Evolutionary conservation across 2,797 vertebrate genomes (phyloP).

Genomic region (Micrastur ruficollis): DNA sequence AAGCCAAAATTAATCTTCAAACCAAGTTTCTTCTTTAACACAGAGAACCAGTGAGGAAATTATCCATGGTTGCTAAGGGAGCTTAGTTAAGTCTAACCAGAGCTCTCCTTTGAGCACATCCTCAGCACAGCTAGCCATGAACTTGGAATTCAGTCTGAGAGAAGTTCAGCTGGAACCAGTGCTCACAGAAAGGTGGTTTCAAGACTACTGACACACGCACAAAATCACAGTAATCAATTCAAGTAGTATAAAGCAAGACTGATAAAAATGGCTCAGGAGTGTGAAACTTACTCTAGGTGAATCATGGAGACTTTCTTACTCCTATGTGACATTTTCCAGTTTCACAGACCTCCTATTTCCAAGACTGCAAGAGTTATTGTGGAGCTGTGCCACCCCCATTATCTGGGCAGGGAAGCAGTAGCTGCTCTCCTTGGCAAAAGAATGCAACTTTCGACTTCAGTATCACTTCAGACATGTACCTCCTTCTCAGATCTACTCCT

Average conservation of each 20-base stretch:
- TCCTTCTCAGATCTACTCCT: neutral
- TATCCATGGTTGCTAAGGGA: neutral
- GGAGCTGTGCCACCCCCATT: neutral
- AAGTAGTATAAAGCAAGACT: neutral
- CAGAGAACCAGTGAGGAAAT: neutral
- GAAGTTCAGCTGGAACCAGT: neutral
- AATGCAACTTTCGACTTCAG: neutral
- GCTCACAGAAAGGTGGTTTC: neutral
- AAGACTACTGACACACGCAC: neutral
- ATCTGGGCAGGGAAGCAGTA: neutral
- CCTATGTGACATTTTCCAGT: neutral
- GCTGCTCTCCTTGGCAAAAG: neutral
- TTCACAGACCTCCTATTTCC: neutral
- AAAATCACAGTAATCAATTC: neutral
- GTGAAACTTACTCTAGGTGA: neutral
- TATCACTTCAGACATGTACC: neutral
- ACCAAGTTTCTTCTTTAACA: neutral
- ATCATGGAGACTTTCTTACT: neutral
- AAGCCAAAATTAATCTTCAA: constrained; percentile 30
- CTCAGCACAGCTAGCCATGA: neutral
- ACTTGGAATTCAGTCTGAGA: neutral
- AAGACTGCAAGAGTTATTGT: neutral
- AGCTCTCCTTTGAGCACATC: neutral
- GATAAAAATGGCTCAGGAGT: neutral
- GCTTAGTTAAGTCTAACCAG: neutral